Evolutionary conservation across 2,113 vertebrate species (phyloP).

Genomic region (Cisticola juncidis): DNA sequence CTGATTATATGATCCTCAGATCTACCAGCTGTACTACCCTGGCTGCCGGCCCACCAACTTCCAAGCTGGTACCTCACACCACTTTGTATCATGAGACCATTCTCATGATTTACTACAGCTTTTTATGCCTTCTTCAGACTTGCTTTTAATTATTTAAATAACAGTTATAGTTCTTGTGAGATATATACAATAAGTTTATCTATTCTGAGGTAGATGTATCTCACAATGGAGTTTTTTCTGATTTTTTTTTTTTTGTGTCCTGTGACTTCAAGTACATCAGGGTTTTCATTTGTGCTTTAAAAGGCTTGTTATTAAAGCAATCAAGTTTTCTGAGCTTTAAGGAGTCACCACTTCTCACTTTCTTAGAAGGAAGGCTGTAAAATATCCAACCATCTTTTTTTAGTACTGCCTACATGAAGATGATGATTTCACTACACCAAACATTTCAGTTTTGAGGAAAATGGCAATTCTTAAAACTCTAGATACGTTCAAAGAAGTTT

Average conservation of each 20-base stretch:
- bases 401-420: background rate
- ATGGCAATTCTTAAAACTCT: background rate
- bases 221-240: background rate
- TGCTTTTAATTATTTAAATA: constrained; percentile 1
- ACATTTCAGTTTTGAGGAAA: background rate
- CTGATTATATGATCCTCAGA: background rate
- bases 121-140: background rate
- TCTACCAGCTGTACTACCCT: background rate
- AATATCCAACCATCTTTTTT: background rate
- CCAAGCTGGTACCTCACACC: background rate
- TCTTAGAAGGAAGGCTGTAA: background rate
- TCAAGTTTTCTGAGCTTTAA: background rate
- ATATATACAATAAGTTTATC: background rate
- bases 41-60: background rate
- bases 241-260: background rate
- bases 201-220: background rate
- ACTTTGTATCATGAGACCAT: background rate
- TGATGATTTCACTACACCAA: background rate
- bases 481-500: background rate
- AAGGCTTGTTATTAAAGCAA: background rate
- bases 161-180: background rate
- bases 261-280: background rate
- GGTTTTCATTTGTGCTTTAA: background rate
- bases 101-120: background rate
- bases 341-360: background rate